These are phyloP conservation scores for Agriopis marginaria DNA, from an alignment of 2,888 invertebrate genomes.

Conservation along the genomic window DNA sequence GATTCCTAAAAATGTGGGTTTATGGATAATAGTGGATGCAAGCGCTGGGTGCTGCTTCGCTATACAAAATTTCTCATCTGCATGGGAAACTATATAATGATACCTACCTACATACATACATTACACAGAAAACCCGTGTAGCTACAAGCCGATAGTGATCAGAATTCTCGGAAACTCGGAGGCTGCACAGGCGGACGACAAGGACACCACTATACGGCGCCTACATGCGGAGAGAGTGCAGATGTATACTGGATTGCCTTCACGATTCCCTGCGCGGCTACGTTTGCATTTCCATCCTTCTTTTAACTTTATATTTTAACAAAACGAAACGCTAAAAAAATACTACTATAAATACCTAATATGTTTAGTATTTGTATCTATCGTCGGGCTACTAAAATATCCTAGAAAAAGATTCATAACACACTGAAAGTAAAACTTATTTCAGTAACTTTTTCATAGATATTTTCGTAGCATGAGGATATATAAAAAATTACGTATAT, in stretches of 20 bases:
- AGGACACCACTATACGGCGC: constrained; percentile 46
- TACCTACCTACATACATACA: constrained; percentile 37
- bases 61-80: constrained; percentile 17
- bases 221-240: constrained; percentile 52
- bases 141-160: constrained; percentile 58
- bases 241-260: constrained; percentile 72
- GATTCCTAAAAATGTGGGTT: too few relatives aligned
- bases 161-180: constrained; percentile 74
- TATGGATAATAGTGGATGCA: neutral
- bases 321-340: too few relatives aligned
- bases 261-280: constrained; percentile 49
- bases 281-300: constrained; percentile 15
- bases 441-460: neutral
- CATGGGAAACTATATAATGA: neutral
- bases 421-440: too few relatives aligned
- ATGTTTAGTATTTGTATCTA: too few relatives aligned
- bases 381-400: too few relatives aligned
- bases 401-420: too few relatives aligned
- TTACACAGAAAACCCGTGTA: constrained; percentile 64
- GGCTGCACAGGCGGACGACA: constrained; percentile 59
- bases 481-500: too few relatives aligned
- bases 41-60: neutral
- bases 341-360: too few relatives aligned
- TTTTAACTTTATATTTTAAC: constrained; percentile 8
- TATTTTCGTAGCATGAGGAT: too few relatives aligned